These are phyloP conservation scores for Edolisoma coerulescens DNA, from an alignment of 2,113 vertebrate genomes.

Conservation along the genomic window DNA sequence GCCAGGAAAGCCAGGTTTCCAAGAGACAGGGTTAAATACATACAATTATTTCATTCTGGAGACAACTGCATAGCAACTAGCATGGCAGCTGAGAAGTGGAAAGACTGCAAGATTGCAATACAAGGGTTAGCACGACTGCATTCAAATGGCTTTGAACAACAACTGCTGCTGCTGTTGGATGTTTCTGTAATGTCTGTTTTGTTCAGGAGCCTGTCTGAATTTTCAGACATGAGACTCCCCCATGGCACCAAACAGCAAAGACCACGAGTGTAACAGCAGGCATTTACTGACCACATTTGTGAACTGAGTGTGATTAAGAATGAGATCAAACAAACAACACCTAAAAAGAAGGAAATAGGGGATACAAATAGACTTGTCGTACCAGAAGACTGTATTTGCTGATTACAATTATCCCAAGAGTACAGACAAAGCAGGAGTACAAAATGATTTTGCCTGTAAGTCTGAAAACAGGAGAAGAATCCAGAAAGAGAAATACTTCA, in stretches of 20 bases:
- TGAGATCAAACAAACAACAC: background rate
- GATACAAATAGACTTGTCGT: background rate
- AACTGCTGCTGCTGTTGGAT: too few relatives aligned
- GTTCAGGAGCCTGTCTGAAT: background rate
- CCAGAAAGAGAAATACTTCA: background rate
- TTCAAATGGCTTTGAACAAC: background rate
- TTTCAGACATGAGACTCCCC: background rate
- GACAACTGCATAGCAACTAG: background rate
- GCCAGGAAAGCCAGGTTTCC: background rate
- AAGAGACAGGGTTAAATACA: background rate
- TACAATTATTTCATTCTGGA: background rate
- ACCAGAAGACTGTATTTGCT: background rate
- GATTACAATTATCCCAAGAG: background rate
- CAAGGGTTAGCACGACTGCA: background rate
- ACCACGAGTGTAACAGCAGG: fast-evolving
- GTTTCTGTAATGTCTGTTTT: background rate
- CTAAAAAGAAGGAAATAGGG: background rate
- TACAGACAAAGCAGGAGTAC: background rate
- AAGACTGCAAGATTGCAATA: background rate
- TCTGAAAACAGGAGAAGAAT: background rate
- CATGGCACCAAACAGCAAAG: background rate
- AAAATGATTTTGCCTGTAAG: background rate
- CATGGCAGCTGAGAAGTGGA: background rate
- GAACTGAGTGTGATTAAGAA: background rate
- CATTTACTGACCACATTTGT: background rate